Evolutionary conservation across 2,113 vertebrate species (phyloP).

Genomic region (Paradisaea rubra): DNA sequence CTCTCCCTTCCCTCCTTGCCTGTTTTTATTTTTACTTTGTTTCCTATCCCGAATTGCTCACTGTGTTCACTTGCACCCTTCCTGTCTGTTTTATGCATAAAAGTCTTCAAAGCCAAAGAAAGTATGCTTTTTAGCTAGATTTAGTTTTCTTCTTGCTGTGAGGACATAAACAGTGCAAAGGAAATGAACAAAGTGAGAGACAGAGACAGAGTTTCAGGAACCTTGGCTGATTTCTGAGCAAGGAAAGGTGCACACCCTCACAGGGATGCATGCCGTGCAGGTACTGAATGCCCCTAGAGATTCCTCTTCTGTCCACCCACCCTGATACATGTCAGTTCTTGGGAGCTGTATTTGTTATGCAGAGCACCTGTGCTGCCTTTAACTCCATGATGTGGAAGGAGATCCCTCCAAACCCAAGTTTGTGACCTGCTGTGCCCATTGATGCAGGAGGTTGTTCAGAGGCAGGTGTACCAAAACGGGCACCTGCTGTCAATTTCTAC

Average conservation of each 20-base stretch:
- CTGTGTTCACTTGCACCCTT: neutral
- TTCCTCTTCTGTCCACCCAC: neutral
- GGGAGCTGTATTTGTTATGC: neutral
- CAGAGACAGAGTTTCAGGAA: neutral
- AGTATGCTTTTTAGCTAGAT: neutral
- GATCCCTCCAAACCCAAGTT: neutral
- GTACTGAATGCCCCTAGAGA: neutral
- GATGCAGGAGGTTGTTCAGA: neutral
- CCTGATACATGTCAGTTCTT: neutral
- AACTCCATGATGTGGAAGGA: neutral
- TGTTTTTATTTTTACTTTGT: neutral
- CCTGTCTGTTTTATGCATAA: neutral
- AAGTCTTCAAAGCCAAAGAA: neutral
- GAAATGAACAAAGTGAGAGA: neutral
- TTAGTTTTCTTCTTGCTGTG: neutral
- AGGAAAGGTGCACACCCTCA: neutral
- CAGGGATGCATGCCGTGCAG: no score
- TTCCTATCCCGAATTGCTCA: neutral
- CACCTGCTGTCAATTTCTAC: no score
- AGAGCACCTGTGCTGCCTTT: neutral
- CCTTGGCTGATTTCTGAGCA: neutral
- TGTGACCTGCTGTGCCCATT: neutral
- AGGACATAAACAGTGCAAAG: neutral
- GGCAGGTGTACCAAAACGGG: rapidly evolving
- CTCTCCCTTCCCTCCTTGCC: neutral